Base-by-base conservation (phyloP, 2,888 invertebrate species). In the Thera britannica region DNA sequence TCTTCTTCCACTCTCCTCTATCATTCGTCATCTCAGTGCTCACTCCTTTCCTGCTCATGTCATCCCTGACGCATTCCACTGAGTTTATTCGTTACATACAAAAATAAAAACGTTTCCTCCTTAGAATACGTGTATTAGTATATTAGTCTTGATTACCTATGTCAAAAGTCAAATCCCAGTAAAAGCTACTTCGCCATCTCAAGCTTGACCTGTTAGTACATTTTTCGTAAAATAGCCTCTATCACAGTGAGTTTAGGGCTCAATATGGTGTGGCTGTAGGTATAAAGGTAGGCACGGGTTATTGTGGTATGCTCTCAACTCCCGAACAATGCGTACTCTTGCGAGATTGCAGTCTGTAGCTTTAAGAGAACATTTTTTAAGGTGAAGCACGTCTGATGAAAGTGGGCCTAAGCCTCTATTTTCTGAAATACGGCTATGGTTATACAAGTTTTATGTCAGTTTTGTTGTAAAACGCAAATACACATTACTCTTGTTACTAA, bases 221-320 rank as follows among this genome's bases (percentile, higher is more conserved):
- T 46, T 46, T 1, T 6, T 12, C 4, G 2, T 36, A 55, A 55
- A 12, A 55, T 11, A 46, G 4, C 23, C 38, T 12, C 8, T 62
- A 36, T 5, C 3, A 1, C 9, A 0, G 23, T 38, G 0, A n/a
- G 11, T 23, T 38, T 55, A 59, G 35, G 23, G 60, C 9, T 56
- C 51, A 56, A 46, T 61, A 46, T 61, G 7, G 60, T 44, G 9
- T 41, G 5, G 3, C 7, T 36, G 12, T 12, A 12, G 8, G 35
- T 55, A 61, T 34, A 58, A 49, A 69, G 11, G 58, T 11, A 68
- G 57, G 44, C 65, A 65, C 48, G 49, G 58, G 62, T 49, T 62
- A 59, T 73, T 76, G 75, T 65, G 68, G 77, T 74, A 80, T 57
- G 60, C 62, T 56, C 71, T 71, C 62, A 63, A 62, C 63, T 70